These are phyloP conservation scores for Lipotes vexillifer DNA, from an alignment of 2,113 vertebrate genomes.

Conservation along the genomic window DNA sequence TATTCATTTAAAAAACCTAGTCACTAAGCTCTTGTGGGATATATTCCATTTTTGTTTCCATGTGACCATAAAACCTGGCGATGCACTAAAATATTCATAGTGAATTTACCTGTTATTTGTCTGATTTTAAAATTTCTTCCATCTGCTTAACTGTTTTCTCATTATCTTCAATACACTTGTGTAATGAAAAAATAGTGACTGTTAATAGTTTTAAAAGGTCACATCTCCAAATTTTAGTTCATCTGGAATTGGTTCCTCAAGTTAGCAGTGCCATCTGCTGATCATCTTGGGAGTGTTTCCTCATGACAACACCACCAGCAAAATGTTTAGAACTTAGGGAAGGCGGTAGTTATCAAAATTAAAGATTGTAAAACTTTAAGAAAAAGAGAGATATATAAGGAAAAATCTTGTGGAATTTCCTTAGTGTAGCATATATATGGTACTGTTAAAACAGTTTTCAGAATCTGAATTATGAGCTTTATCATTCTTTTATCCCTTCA, in stretches of 20 bases:
- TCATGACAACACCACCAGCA: background rate
- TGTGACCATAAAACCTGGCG: background rate
- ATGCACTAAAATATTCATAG: background rate
- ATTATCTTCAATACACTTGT: background rate
- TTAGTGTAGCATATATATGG: background rate
- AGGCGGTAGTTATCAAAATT: background rate
- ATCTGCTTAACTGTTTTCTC: background rate
- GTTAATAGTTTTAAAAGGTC: background rate
- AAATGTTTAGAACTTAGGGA: background rate
- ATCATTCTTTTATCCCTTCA: background rate
- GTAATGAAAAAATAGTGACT: background rate
- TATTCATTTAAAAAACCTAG: background rate
- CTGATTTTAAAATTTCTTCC: conserved; percentile 25
- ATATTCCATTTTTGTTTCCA: background rate
- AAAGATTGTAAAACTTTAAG: background rate
- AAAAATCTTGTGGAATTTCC: background rate
- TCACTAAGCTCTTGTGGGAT: background rate
- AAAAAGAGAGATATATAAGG: background rate
- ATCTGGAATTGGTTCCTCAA: background rate
- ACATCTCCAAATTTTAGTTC: background rate
- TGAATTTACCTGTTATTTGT: background rate
- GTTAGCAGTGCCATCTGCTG: conserved; percentile 79
- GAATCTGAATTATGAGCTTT: background rate
- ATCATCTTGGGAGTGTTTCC: conserved; percentile 15
- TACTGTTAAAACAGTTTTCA: background rate